A percentile compares a stretch with the other conserved stretches of the same genome.
These are phyloP conservation scores for human (Homo sapiens) DNA, from an alignment of 2,113 vertebrate genomes.

Conservation along the genomic window GRCh38 chr19:51994001-51994500, in stretches of 20 bases:
- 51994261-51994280: constrained; percentile 33
- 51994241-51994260: constrained; percentile 26
- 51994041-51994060: constrained; percentile 62
- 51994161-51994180: constrained; percentile 51
- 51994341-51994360: constrained; percentile 33
- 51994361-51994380: constrained; percentile 27
- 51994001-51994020: constrained; percentile 46
- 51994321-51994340: constrained; percentile 39
- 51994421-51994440: constrained; percentile 28
- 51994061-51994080: constrained; percentile 55
- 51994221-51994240: constrained; percentile 39
- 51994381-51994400: constrained; percentile 37
- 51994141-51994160: constrained; percentile 67
- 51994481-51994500: not conserved
- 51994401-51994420: constrained; percentile 34
- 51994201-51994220: constrained; percentile 26
- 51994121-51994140: constrained; percentile 65
- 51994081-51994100: constrained; percentile 47
- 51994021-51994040: constrained; percentile 71
- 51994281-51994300: constrained; percentile 22
- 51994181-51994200: constrained; percentile 57
- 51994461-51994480: not conserved
- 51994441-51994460: constrained; percentile 1
- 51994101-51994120: constrained; percentile 59
- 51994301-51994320: not conserved